Conservation (phyloP, 2,888 invertebrate species). For the Drosophila birchii region DNA sequence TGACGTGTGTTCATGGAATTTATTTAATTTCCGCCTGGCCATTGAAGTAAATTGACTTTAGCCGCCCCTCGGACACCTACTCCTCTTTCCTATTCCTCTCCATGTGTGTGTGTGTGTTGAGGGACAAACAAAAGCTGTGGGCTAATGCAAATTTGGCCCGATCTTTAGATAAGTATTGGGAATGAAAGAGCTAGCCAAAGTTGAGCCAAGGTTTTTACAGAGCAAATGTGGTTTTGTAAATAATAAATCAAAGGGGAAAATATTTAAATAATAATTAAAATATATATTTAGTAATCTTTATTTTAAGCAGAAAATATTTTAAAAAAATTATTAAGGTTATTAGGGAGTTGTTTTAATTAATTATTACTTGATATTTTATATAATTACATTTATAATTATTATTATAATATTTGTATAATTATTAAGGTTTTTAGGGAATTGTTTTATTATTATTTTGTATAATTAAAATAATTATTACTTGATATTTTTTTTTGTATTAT, state of each 20-base stretch:
- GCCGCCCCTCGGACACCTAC: conserved; percentile 10
- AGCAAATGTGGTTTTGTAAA: background rate
- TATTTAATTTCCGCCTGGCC: conserved; percentile 72
- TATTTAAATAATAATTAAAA: no score
- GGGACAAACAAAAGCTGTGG: conserved; percentile 41
- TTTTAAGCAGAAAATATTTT: no score
- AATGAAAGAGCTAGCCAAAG: conserved; percentile 30
- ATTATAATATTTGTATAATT: no score
- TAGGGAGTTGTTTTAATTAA: background rate
- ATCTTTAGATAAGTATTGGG: conserved; percentile 42
- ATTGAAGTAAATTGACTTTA: conserved; percentile 60
- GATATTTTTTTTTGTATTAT: background rate
- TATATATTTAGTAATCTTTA: no score
- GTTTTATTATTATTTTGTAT: no score
- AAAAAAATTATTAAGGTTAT: no score
- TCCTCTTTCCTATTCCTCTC: background rate
- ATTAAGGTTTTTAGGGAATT: no score
- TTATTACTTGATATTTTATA: background rate
- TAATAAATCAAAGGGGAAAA: background rate
- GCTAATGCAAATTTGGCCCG: conserved; percentile 40
- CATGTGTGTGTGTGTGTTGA: conserved; percentile 12
- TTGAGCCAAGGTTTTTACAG: background rate
- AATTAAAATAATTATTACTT: background rate
- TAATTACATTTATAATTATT: background rate
- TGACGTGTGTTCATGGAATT: conserved; percentile 67